Conservation (phyloP, 2,888 invertebrate genomes). For the Drosophila quinaria region DNA sequence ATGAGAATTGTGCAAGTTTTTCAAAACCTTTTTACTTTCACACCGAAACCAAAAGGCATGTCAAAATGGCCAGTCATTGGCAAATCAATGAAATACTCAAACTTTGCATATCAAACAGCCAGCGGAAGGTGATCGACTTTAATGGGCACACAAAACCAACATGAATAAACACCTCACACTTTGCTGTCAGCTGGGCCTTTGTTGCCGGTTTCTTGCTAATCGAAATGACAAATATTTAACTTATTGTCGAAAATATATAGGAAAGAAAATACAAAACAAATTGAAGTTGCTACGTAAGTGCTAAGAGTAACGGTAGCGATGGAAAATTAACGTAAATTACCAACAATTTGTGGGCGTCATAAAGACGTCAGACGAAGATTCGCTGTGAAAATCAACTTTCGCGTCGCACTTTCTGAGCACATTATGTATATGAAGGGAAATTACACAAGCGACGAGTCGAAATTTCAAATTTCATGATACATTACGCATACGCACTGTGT, state of each 20-base stretch:
- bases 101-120: slow-evolving; percentile 36
- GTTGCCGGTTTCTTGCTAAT: slow-evolving; percentile 49
- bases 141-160: slow-evolving; percentile 32
- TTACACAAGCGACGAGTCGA: slow-evolving; percentile 56
- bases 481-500: slow-evolving; percentile 65
- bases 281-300: slow-evolving; percentile 51
- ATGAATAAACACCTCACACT: slow-evolving; percentile 17
- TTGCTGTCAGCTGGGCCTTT: slow-evolving; percentile 27
- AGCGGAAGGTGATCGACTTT: slow-evolving; percentile 20
- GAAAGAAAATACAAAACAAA: slow-evolving; percentile 20
- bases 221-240: slow-evolving; percentile 53
- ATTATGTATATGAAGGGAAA: slow-evolving; percentile 21
- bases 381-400: slow-evolving; percentile 30
- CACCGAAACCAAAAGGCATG: background rate
- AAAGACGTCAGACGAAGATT: slow-evolving; percentile 26
- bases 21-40: slow-evolving; percentile 16
- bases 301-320: slow-evolving; percentile 57
- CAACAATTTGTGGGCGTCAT: slow-evolving; percentile 33
- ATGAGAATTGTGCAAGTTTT: background rate
- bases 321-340: slow-evolving; percentile 27
- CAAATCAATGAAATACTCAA: slow-evolving; percentile 6
- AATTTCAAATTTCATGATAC: slow-evolving; percentile 54
- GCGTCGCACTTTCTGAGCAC: slow-evolving; percentile 33
- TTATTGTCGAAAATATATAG: slow-evolving; percentile 19
- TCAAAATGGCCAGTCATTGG: slow-evolving; percentile 6